phyloP scores from a whole-genome alignment of 2,888 invertebrate genomes.

The Cheilosia soror region DNA sequence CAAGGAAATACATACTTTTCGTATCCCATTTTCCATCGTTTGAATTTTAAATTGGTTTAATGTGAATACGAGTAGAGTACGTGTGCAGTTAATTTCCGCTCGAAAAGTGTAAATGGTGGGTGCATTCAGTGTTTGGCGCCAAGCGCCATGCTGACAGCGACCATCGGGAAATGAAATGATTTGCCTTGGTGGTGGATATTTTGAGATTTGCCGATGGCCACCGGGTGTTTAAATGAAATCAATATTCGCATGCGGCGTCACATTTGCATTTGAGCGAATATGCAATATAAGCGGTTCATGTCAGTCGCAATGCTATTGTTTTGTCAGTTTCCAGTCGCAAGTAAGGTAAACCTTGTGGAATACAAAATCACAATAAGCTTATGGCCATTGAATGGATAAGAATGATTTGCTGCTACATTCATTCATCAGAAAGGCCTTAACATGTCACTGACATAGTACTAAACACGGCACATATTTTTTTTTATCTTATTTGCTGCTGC shows the following conservation, averaged over 20 bases:
- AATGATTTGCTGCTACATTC: background rate
- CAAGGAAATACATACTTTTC: conserved; percentile 37
- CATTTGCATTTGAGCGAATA: background rate
- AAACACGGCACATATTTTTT: too few species aligned
- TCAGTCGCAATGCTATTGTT: background rate
- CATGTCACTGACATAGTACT: too few species aligned
- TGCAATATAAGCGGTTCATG: background rate
- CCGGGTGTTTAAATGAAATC: conserved; percentile 20
- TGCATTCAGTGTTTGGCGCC: background rate
- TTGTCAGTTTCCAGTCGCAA: background rate
- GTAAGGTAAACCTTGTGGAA: background rate
- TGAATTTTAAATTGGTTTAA: conserved; percentile 48
- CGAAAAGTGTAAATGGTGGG: background rate
- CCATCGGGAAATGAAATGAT: conserved; percentile 49
- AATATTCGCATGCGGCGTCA: conserved; percentile 14
- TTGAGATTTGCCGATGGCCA: background rate
- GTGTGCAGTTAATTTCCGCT: conserved; percentile 39
- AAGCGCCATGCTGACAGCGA: conserved; percentile 13
- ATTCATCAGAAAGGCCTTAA: too few species aligned
- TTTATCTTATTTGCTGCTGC: too few species aligned
- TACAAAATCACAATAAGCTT: too few species aligned
- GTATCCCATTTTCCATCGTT: conserved; percentile 32
- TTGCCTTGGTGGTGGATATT: conserved; percentile 30
- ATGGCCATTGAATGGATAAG: background rate
- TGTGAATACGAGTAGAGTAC: background rate